Conservation (phyloP, 2,113 vertebrate genomes). For the Epinephelus cyanopodus region DNA sequence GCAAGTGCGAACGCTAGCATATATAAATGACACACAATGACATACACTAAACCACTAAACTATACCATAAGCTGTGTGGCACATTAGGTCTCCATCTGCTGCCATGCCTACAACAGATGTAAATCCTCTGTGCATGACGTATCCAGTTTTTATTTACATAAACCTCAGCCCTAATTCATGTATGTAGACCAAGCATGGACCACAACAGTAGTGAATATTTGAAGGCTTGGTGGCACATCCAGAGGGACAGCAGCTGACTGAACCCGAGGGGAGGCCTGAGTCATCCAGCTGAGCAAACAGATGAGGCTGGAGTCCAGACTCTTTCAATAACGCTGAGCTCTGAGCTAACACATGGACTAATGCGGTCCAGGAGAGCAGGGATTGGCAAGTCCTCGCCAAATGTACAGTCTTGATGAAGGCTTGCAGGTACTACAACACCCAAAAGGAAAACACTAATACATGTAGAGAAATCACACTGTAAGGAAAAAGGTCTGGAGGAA, state of each 20-base stretch:
- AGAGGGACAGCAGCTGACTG: conserved; percentile 51
- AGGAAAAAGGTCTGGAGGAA: background rate
- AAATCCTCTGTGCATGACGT: conserved; percentile 31
- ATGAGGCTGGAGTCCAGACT: conserved; percentile 40
- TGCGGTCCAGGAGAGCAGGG: conserved; percentile 23
- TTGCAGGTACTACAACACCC: conserved; percentile 13
- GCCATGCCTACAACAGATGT: conserved; percentile 43
- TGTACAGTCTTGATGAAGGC: conserved; percentile 7
- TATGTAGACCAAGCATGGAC: conserved; percentile 14
- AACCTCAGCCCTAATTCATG: conserved; percentile 18
- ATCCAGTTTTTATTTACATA: conserved; percentile 29
- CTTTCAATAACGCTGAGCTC: conserved; percentile 55
- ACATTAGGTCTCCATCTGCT: conserved; percentile 5
- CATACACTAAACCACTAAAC: conserved; percentile 13
- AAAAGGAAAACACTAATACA: conserved; percentile 15
- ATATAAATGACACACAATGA: conserved; percentile 36
- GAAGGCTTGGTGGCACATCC: conserved; percentile 42
- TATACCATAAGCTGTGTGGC: conserved; percentile 2
- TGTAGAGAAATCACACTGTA: background rate
- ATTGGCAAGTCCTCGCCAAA: conserved; percentile 32
- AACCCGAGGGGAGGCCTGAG: conserved; percentile 44
- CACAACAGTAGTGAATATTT: conserved; percentile 30
- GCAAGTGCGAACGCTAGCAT: conserved; percentile 7
- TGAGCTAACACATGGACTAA: conserved; percentile 51
- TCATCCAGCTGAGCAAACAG: conserved; percentile 77